Evolutionary conservation across 2,113 vertebrate species (phyloP).

Genomic region (Xiphophorus maculatus): DNA sequence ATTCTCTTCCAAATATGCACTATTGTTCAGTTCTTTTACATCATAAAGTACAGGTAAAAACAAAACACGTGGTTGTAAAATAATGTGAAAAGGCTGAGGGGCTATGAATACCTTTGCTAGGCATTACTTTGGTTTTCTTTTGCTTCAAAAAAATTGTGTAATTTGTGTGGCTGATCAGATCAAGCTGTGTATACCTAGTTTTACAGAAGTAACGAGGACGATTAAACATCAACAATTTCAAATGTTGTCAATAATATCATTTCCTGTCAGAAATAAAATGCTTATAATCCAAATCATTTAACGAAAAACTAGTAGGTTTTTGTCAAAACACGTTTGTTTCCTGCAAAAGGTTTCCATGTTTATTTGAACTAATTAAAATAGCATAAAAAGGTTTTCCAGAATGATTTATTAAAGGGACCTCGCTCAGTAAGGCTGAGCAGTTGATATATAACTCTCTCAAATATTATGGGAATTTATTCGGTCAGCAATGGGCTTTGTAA

Average conservation of each 20-base stretch:
- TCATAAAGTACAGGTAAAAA: too few species aligned
- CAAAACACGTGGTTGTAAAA: too few species aligned
- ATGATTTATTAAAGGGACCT: neutral
- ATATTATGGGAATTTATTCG: conserved; percentile 36
- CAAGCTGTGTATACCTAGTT: too few species aligned
- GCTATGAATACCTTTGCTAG: too few species aligned
- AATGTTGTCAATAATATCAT: neutral
- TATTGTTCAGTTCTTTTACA: too few species aligned
- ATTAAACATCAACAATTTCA: neutral
- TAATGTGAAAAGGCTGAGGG: too few species aligned
- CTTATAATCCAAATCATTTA: neutral
- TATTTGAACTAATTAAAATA: neutral
- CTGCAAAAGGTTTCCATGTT: neutral
- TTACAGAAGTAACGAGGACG: neutral
- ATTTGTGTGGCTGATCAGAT: too few species aligned
- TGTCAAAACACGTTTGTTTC: neutral
- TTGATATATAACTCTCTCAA: neutral
- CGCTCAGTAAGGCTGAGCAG: conserved; percentile 15
- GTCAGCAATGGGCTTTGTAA: conserved; percentile 32
- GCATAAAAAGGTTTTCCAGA: neutral
- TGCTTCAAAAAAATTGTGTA: too few species aligned
- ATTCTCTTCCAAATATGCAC: too few species aligned
- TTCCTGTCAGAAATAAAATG: neutral
- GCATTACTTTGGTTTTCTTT: too few species aligned
- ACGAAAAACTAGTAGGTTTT: neutral